Evolutionary conservation across 2,113 vertebrate species (phyloP), one percentile per base, ranked within the genome.

Genomic region (Caretta caretta): DNA sequence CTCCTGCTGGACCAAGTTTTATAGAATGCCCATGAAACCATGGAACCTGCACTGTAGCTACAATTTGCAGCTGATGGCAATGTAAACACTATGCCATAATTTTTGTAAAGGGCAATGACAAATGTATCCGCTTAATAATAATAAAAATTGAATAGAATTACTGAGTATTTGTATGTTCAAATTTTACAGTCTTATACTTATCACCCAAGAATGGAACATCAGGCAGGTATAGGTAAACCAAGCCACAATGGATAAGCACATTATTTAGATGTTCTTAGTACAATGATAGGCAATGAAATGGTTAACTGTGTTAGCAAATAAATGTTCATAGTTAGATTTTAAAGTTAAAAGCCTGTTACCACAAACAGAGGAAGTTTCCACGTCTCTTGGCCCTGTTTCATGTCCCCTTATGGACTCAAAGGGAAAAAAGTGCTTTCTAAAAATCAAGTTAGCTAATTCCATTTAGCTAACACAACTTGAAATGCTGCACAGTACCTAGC

Each of bases 1-100:
- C 91, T 97, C 81, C 93, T 95, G 94, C 85, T 93, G 92, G 89
- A 96, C 94, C 25, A 84, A 79, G 35, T 94, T 97, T 97, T 96
- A 97, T 93, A 85, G 91, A 88, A 86, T 91, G 87, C 90, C 65
- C 93, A 91, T 91, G 96, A 96, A 94, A 94, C 90, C 84, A 94
- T 95, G 96, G 87, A 90, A 84, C 50, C 87, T 79, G 35, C 86
- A 81, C 83, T 93, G 48, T 50, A 80, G 90, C 3, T 10, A 93
- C 78, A 90, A 96, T 95, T 96, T 97, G 83, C 88, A 95, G 92
- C 24, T 6, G 65, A 91, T 59, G 80, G 93, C 62, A 48, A 90
- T 86, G 85, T 69, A 96, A 95, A 76, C 95, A 90, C 57, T 76
- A 82, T 76, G 65, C 93, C 50, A 90, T 90, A 94, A 96, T 96